Evolutionary conservation across 2,797 vertebrate species (phyloP), one percentile per base, ranked within the genome.

Genomic region (Muscicapa striata): DNA sequence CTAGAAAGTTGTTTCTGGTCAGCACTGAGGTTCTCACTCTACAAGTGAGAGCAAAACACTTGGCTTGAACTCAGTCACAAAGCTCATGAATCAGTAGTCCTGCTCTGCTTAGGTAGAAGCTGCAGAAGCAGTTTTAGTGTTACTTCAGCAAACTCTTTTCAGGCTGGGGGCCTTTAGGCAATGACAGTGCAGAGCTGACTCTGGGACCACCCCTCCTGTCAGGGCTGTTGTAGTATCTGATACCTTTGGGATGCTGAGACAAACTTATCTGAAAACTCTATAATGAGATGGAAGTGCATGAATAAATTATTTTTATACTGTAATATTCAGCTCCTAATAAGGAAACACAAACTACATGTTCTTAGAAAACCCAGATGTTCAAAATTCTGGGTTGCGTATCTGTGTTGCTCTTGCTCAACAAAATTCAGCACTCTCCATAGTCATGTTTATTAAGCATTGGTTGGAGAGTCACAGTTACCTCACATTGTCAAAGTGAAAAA

Each of bases 401-500:
- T 58, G 22, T 67, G 24, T 45, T 84, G 63, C 63, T 79, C 36
- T 41, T 87, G n/a, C 55, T 84, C n/a, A 59, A 49, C 6, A 43
- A 70, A 84, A 64, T 17, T 40, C 7, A 87, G 20, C 32, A 26
- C 8, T 43, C 38, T 61, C 27, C 57, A 2, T 13, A 13, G 20
- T 67, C 34, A 13, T 2, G 11, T 84, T 73, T 1, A 0, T 68
- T 75, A 67, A 34, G 46, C 4, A 6, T 38, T 0, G 0, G 13
- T 11, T 76, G 20, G 41, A 86, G 17, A 52, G 30, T 24, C 41
- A 61, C n/a, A 30, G 45, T 67, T 79, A 61, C 10, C 23, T 76
- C 57, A 45, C 51, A n/a, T 0, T 17, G 29, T 49, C 58, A 36
- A 75, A 83, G 15, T 19, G 4, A 62, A 77, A 68, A 18, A 66